Conservation (phyloP, 1,140 invertebrate species). For the Portunus trituberculatus region DNA sequence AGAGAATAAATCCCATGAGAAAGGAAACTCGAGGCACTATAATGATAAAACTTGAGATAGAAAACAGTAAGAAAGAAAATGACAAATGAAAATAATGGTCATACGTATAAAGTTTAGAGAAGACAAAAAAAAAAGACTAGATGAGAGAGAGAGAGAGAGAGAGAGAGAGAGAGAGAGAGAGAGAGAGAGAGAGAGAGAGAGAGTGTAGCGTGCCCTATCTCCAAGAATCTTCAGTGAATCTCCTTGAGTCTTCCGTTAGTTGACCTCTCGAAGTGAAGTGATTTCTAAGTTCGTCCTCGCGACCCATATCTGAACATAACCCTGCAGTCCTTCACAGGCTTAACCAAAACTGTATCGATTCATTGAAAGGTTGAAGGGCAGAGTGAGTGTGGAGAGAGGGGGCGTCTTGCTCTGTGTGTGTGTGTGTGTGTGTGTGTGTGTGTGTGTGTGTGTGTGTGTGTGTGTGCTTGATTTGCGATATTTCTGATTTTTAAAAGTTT, state of each 20-base stretch:
- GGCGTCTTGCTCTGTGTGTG: too few relatives aligned
- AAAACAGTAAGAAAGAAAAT: too few relatives aligned
- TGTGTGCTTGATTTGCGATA: too few relatives aligned
- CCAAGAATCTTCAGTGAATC: background rate
- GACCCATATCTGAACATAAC: background rate
- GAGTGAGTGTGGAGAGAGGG: too few relatives aligned
- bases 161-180: slow-evolving; percentile 33
- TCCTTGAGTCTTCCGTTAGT: background rate
- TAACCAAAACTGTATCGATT: background rate
- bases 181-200: background rate
- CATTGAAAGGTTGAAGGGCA: background rate
- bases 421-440: too few relatives aligned
- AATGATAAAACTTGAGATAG: too few relatives aligned
- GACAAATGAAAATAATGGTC: background rate
- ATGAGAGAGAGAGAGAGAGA: too few relatives aligned
- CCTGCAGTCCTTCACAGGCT: background rate
- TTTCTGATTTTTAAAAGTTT: too few relatives aligned
- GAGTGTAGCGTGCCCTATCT: background rate
- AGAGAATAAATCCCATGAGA: background rate
- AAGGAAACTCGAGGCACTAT: too few relatives aligned
- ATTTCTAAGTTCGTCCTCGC: background rate
- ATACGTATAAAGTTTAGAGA: background rate
- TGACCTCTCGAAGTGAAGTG: background rate
- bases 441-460: too few relatives aligned
- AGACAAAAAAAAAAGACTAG: background rate